These are phyloP conservation scores for Petromus typicus DNA, from an alignment of 2,113 vertebrate genomes.

Conservation along the genomic window DNA sequence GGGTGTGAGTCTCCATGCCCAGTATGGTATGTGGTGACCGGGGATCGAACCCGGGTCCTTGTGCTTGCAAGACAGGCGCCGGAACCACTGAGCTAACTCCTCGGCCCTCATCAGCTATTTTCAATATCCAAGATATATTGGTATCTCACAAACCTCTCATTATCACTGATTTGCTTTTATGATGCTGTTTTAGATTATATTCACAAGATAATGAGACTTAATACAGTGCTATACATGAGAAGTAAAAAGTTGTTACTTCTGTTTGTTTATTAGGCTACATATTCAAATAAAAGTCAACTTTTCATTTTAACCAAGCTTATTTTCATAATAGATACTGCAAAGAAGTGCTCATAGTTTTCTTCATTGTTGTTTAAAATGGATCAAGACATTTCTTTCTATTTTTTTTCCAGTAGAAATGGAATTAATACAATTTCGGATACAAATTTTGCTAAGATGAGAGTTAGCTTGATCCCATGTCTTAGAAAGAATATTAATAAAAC, in stretches of 20 bases:
- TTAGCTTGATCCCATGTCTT: background rate
- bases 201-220: background rate
- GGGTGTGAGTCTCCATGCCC: too few relatives aligned
- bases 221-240: background rate
- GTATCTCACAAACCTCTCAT: background rate
- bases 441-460: background rate
- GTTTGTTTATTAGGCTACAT: background rate
- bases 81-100: too few relatives aligned
- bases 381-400: background rate
- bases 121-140: background rate
- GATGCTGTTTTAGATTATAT: slow-evolving; percentile 15
- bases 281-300: background rate
- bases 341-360: slow-evolving; percentile 14
- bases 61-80: too few relatives aligned
- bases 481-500: background rate
- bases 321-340: background rate
- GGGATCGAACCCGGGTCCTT: too few relatives aligned
- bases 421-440: background rate
- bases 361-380: slow-evolving; percentile 19
- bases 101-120: background rate
- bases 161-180: slow-evolving; percentile 17
- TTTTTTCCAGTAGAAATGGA: slow-evolving; percentile 9
- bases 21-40: too few relatives aligned
- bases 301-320: slow-evolving; percentile 42
- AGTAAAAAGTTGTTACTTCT: background rate